phyloP scores from a whole-genome alignment of 2,113 vertebrate species.

The Mesocricetus auratus region DNA sequence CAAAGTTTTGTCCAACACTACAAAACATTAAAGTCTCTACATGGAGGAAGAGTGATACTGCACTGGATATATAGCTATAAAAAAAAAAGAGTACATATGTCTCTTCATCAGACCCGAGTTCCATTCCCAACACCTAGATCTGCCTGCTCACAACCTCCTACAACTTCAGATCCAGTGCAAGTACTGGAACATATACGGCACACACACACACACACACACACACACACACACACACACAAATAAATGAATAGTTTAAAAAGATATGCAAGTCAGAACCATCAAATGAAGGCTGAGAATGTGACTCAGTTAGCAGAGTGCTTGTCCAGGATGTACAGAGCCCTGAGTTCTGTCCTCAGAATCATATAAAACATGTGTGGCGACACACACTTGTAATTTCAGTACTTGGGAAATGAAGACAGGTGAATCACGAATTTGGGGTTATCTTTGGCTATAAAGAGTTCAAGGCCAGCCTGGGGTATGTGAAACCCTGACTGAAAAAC shows the following conservation, averaged over 20 bases:
- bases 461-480: background rate
- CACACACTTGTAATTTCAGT: background rate
- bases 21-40: too few species aligned
- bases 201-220: background rate
- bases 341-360: background rate
- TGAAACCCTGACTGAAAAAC: background rate
- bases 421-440: background rate
- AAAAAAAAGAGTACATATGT: background rate
- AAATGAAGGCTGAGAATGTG: background rate
- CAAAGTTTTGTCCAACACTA: too few species aligned
- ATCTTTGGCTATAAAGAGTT: background rate
- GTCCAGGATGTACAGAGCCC: background rate
- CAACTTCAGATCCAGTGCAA: background rate
- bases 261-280: background rate
- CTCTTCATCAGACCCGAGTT: background rate
- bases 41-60: too few species aligned
- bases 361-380: background rate
- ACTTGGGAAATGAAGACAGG: background rate
- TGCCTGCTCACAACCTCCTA: background rate
- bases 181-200: background rate
- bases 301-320: background rate
- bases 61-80: too few species aligned
- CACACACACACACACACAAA: background rate
- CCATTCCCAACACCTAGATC: too few species aligned
- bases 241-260: background rate